Evolutionary conservation across 2,113 vertebrate species (phyloP), one percentile per base, ranked within the genome.

Genomic region (Antechinus stuartii): DNA sequence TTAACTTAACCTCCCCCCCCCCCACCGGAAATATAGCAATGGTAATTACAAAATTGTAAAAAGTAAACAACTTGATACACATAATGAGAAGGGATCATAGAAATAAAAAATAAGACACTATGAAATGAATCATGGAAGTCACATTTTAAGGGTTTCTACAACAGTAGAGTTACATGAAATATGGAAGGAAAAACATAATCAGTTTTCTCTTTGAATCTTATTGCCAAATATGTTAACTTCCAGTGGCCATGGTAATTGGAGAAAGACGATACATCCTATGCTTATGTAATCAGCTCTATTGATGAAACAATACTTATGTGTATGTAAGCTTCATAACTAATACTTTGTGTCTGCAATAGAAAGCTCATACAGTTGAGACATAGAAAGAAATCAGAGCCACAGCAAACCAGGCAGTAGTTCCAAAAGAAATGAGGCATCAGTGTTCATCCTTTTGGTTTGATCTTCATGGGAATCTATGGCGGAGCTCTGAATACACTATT

Each of bases 381-480:
- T 93, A 47, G 55, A 89, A 89, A 92, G 52, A n/a, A 92, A 19
- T 95, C 46, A 30, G 27, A 93, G 57, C 89, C 91, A 54, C 50
- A 93, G 89, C n/a, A 95, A 93, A 93, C 93, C 54, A 95, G 91
- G 42, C 47, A 92, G 56, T 50, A 90, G 26, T 30, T 95, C 54
- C 57, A 19, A 90, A 90, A 90, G 91, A 96, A 96, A 49, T 93
- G 26, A 8, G 54, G 54, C 49, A 54, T 94, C 52, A 57, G 46
- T 94, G 94, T 94, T 94, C 84, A 54, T 95, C 94, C 92, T 8
- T 90, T 92, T 91, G 93, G 53, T 50, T 96, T 95, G 91, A 56
- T 91, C 54, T 55, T 76, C 14, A 47, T 95, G 54, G 49, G 16
- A 56, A 27, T 94, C 89, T 95, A 46, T 93, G 68, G 23, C n/a